These are phyloP conservation scores for Thaumetopoea pityocampa DNA, from an alignment of 1,140 invertebrate genomes.

Conservation along the genomic window DNA sequence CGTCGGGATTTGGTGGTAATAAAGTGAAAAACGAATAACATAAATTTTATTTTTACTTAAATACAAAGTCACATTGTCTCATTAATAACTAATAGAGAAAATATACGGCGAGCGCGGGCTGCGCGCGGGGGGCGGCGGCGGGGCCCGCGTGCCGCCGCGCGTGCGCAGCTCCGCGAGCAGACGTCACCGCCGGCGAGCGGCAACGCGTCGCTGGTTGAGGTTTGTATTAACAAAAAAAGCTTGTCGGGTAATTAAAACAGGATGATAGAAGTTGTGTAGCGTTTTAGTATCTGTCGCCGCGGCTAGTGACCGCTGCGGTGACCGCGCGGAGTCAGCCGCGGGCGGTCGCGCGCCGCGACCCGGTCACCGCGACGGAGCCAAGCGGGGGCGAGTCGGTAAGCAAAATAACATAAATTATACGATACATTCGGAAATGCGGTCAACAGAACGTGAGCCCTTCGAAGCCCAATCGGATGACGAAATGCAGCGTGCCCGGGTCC, in stretches of 20 bases:
- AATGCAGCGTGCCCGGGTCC: constrained; percentile 74
- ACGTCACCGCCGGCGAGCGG: constrained; percentile 68
- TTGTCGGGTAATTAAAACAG: constrained; percentile 67
- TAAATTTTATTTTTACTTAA: constrained; percentile 48
- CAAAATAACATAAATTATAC: constrained; percentile 59
- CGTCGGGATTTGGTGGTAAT: constrained; percentile 1
- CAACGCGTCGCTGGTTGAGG: constrained; percentile 45
- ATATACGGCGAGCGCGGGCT: constrained; percentile 45
- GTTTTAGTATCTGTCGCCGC: constrained; percentile 38
- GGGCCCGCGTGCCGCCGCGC: constrained; percentile 63
- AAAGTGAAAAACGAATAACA: constrained; percentile 23
- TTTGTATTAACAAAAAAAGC: constrained; percentile 43
- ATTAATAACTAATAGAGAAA: constrained; percentile 52
- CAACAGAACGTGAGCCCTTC: constrained; percentile 44
- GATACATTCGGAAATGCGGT: constrained; percentile 62
- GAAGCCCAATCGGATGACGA: constrained; percentile 64
- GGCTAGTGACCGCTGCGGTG: constrained; percentile 54
- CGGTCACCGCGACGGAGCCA: constrained; percentile 57
- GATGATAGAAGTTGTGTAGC: constrained; percentile 61
- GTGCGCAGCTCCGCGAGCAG: constrained; percentile 42
- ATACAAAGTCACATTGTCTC: constrained; percentile 57
- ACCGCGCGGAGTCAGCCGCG: constrained; percentile 58
- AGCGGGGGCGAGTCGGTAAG: constrained; percentile 63
- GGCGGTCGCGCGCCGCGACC: constrained; percentile 45
- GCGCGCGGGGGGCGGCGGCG: constrained; percentile 51